These are phyloP conservation scores for Liopterus haemorrhoidalis DNA, from an alignment of 2,888 invertebrate species.

Conservation along the genomic window DNA sequence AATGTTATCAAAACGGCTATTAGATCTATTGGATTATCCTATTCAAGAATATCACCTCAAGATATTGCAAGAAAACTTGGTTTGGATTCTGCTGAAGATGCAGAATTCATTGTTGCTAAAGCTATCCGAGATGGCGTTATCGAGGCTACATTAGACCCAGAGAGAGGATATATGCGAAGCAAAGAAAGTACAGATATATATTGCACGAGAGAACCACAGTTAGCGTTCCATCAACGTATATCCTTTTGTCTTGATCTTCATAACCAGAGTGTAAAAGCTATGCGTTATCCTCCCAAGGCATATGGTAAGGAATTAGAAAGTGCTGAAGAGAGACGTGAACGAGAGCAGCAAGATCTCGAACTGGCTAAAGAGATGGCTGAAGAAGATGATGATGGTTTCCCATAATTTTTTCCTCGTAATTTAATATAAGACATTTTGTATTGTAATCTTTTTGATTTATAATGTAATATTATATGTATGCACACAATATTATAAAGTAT, in stretches of 20 bases:
- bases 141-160: conserved; percentile 93
- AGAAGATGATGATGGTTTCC: conserved; percentile 92
- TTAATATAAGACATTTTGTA: conserved; percentile 11
- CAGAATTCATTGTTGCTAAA: conserved; percentile 98
- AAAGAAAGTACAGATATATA: conserved; percentile 96
- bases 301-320: conserved; percentile 97
- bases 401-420: conserved; percentile 39
- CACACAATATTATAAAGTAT: too few relatives aligned
- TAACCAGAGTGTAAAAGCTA: conserved; percentile 98
- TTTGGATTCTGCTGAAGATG: conserved; percentile 93
- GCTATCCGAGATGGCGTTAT: conserved; percentile 98
- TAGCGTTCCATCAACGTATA: conserved; percentile 95
- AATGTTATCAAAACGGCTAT: conserved; percentile 99
- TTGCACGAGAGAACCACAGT: conserved; percentile 90
- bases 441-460: background rate
- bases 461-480: too few relatives aligned
- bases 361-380: conserved; percentile 99
- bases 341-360: conserved; percentile 97
- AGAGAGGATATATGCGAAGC: conserved; percentile 93
- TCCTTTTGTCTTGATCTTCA: conserved; percentile 96
- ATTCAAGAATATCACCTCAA: conserved; percentile 90
- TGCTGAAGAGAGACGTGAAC: conserved; percentile 90
- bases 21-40: conserved; percentile 90
- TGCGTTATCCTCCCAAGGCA: conserved; percentile 98
- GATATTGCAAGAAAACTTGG: conserved; percentile 93